Conservation (phyloP, 2,113 vertebrate genomes). For the Quiscalus mexicanus region DNA sequence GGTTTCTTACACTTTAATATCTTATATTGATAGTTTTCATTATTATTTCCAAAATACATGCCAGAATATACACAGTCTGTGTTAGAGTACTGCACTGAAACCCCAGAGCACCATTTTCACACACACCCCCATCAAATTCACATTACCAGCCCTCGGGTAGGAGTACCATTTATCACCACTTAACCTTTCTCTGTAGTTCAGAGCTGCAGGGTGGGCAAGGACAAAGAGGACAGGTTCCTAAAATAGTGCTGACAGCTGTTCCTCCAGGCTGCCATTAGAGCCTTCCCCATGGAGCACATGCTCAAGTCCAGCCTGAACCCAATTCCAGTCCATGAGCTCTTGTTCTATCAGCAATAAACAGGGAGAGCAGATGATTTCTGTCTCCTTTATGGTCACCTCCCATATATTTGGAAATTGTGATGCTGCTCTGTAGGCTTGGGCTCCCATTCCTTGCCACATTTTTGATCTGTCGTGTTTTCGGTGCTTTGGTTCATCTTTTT, state of each 20-base stretch:
- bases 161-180: neutral
- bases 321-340: neutral
- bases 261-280: neutral
- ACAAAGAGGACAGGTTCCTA: neutral
- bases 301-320: neutral
- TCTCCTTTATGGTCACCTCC: neutral
- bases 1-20: neutral
- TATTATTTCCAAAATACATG: accelerated
- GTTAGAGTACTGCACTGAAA: neutral
- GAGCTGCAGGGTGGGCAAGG: neutral
- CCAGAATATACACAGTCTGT: accelerated
- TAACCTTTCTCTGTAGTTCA: neutral
- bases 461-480: neutral
- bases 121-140: neutral
- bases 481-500: neutral
- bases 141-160: neutral
- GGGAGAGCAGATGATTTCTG: neutral
- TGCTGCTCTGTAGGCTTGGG: neutral
- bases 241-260: neutral
- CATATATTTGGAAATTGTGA: neutral
- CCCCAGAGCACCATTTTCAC: neutral
- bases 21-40: neutral
- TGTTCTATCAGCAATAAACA: neutral
- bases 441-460: neutral
- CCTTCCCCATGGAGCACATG: neutral